Evolutionary conservation across 2,797 vertebrate species (phyloP).

Genomic region (Astyanax mexicanus): DNA sequence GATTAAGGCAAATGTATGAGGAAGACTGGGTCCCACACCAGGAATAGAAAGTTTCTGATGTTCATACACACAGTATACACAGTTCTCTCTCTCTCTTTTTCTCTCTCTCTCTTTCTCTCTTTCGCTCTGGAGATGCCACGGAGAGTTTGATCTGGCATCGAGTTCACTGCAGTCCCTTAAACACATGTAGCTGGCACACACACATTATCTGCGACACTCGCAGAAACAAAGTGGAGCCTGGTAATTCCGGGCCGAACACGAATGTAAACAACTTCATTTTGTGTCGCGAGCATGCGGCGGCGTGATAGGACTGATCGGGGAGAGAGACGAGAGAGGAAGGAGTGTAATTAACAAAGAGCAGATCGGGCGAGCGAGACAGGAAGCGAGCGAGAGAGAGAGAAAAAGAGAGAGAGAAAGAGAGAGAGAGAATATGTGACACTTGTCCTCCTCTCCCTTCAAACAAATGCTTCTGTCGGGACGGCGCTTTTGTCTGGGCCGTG

Average conservation of each 20-base stretch:
- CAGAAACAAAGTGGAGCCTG: slow-evolving; percentile 74
- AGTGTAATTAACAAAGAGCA: slow-evolving; percentile 80
- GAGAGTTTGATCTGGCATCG: slow-evolving; percentile 43
- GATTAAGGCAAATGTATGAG: too few species aligned
- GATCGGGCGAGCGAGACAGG: slow-evolving; percentile 46
- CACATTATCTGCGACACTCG: slow-evolving; percentile 68
- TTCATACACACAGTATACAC: slow-evolving; percentile 5
- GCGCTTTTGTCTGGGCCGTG: slow-evolving; percentile 79
- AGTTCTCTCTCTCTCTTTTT: not conserved
- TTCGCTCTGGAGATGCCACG: not conserved
- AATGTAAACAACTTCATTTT: slow-evolving; percentile 83
- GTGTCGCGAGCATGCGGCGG: slow-evolving; percentile 79
- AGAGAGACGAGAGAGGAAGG: slow-evolving; percentile 76
- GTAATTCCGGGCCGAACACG: slow-evolving; percentile 75
- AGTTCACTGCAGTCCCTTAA: slow-evolving; percentile 58
- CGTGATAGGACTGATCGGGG: slow-evolving; percentile 75
- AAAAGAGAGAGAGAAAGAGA: slow-evolving; percentile 9
- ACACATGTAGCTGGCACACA: slow-evolving; percentile 68
- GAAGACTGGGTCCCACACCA: not conserved
- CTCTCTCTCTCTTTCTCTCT: slow-evolving; percentile 6
- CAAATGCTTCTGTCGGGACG: slow-evolving; percentile 79
- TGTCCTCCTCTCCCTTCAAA: slow-evolving; percentile 79
- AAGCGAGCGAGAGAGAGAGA: slow-evolving; percentile 21
- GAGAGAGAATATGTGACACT: slow-evolving; percentile 52
- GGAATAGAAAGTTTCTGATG: not conserved